These are phyloP conservation scores for Zaprionus lineosus DNA, from an alignment of 2,888 invertebrate species.

Conservation along the genomic window DNA sequence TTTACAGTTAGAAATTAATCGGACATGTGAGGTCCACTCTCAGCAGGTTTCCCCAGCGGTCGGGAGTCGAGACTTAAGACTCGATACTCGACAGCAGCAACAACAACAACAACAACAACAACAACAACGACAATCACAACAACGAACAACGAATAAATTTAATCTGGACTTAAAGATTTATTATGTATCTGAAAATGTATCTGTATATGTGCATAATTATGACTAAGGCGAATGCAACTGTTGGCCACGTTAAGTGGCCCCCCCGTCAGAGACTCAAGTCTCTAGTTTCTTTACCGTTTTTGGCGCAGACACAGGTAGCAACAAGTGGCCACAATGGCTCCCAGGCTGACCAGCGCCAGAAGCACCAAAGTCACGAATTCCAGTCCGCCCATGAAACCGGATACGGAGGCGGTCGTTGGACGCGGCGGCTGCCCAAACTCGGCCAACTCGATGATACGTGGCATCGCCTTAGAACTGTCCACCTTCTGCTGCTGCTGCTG, in stretches of 20 bases:
- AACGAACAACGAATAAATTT: constrained; percentile 24
- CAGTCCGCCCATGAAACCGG: constrained; percentile 86
- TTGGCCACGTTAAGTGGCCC: constrained; percentile 29
- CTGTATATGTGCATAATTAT: not conserved
- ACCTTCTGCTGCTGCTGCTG: constrained; percentile 52
- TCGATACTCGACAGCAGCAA: too few species aligned
- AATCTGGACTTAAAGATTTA: constrained; percentile 58
- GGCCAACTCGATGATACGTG: constrained; percentile 86
- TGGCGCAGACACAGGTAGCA: constrained; percentile 89
- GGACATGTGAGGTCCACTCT: constrained; percentile 45
- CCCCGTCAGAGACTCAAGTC: constrained; percentile 46
- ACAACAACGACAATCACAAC: constrained; percentile 44
- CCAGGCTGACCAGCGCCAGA: constrained; percentile 91
- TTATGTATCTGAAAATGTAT: constrained; percentile 33
- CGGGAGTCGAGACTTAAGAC: too few species aligned
- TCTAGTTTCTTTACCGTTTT: constrained; percentile 82
- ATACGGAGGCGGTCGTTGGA: constrained; percentile 80
- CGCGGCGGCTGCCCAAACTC: constrained; percentile 78
- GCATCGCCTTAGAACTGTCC: constrained; percentile 84
- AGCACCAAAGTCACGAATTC: constrained; percentile 92
- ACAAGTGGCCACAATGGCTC: constrained; percentile 90
- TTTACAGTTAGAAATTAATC: constrained; percentile 71
- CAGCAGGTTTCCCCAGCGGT: constrained; percentile 47
- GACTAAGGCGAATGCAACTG: constrained; percentile 22
- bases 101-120: constrained; percentile 26